A percentile compares a stretch with the other conserved stretches of the same genome.
Evolutionary conservation across 1,140 invertebrate species (phyloP).

Genomic region (Hyphantria cunea): DNA sequence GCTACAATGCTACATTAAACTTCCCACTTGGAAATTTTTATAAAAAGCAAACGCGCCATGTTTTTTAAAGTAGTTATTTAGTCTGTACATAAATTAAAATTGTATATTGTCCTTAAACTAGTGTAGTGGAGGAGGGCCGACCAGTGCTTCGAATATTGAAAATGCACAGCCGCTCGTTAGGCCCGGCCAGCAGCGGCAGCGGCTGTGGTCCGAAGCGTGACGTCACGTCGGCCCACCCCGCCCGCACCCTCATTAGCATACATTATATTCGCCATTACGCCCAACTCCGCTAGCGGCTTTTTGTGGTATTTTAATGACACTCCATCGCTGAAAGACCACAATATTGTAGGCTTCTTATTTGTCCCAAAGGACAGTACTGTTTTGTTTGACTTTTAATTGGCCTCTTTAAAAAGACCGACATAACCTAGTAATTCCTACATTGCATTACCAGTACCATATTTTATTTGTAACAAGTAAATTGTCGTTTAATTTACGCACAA

Average conservation of each 20-base stretch:
- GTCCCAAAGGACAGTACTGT: slow-evolving; percentile 25
- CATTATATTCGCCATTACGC: slow-evolving; percentile 78
- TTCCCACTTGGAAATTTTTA: background rate
- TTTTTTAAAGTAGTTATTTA: no score
- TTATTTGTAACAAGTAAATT: no score
- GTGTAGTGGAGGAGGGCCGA: background rate
- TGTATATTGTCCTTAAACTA: slow-evolving; percentile 1
- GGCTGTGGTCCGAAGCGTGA: slow-evolving; percentile 77
- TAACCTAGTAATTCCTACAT: no score
- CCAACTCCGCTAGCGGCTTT: slow-evolving; percentile 65
- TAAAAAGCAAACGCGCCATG: background rate
- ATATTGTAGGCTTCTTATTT: slow-evolving; percentile 35
- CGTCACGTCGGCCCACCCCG: slow-evolving; percentile 70
- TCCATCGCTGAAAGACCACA: slow-evolving; percentile 40
- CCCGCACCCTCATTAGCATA: slow-evolving; percentile 77
- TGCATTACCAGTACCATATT: no score
- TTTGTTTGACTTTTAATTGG: slow-evolving; percentile 4
- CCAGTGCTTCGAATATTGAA: slow-evolving; percentile 61
- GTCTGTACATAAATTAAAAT: background rate
- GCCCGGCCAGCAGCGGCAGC: slow-evolving; percentile 49
- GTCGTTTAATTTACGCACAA: no score
- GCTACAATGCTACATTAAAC: slow-evolving; percentile 11
- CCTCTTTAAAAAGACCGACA: no score
- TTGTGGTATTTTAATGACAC: slow-evolving; percentile 62
- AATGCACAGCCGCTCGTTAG: slow-evolving; percentile 78